phyloP scores from a whole-genome alignment of 2,888 invertebrate species.

The Plagiodera versicolora region DNA sequence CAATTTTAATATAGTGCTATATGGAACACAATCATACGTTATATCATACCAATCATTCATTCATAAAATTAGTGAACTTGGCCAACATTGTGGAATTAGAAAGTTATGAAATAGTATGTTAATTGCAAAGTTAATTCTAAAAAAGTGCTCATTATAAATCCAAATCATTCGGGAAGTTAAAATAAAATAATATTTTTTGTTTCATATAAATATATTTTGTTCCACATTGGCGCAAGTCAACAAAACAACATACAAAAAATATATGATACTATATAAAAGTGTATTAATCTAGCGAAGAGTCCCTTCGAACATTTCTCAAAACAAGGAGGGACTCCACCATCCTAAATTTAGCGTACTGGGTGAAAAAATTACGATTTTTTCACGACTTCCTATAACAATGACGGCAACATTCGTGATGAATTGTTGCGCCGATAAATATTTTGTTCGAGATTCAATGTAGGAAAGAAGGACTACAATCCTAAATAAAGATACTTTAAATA shows the following conservation, averaged over 20 bases:
- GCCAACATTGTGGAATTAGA: slow-evolving; percentile 56
- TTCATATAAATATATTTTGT: slow-evolving; percentile 57
- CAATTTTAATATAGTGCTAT: slow-evolving; percentile 49
- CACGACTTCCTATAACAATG: slow-evolving; percentile 31
- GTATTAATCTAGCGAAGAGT: slow-evolving; percentile 49
- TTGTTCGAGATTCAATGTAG: slow-evolving; percentile 25
- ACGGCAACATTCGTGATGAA: slow-evolving; percentile 28
- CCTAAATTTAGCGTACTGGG: slow-evolving; percentile 17
- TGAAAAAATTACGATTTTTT: slow-evolving; percentile 18
- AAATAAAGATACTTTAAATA: slow-evolving; percentile 27
- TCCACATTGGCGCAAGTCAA: slow-evolving; percentile 58
- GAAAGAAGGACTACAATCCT: slow-evolving; percentile 37
- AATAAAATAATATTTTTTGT: slow-evolving; percentile 43
- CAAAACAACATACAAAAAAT: slow-evolving; percentile 56
- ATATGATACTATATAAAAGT: slow-evolving; percentile 49
- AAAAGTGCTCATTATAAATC: slow-evolving; percentile 22
- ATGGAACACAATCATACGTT: slow-evolving; percentile 47
- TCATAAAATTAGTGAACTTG: slow-evolving; percentile 53
- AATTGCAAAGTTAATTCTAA: slow-evolving; percentile 38
- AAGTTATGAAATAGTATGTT: slow-evolving; percentile 45
- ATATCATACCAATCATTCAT: slow-evolving; percentile 39
- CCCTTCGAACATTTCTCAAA: neutral
- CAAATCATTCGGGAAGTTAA: slow-evolving; percentile 16
- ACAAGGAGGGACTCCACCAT: neutral
- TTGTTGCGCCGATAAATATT: slow-evolving; percentile 29